These are phyloP conservation scores for Bacillus rossius DNA, from an alignment of 1,140 invertebrate species.

Conservation along the genomic window DNA sequence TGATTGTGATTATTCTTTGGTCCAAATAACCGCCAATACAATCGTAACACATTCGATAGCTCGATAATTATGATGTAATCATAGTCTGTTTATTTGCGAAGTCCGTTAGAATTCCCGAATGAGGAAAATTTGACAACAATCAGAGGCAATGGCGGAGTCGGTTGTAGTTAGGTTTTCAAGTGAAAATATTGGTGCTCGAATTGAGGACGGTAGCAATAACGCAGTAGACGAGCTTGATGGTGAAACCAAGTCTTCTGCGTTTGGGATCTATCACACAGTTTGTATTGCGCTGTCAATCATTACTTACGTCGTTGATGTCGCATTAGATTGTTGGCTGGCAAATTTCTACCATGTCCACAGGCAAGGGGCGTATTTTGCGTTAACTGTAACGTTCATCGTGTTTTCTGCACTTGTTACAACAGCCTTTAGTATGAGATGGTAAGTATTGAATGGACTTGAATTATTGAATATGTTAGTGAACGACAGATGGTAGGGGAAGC, in stretches of 20 bases:
- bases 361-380: slow-evolving; percentile 39
- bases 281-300: slow-evolving; percentile 39
- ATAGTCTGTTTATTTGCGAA: too few species aligned
- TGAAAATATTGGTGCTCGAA: slow-evolving; percentile 33
- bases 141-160: slow-evolving; percentile 13
- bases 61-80: too few species aligned
- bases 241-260: slow-evolving; percentile 30
- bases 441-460: slow-evolving; percentile 18
- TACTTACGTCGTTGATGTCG: slow-evolving; percentile 42
- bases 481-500: too few species aligned
- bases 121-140: too few species aligned
- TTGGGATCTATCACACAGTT: slow-evolving; percentile 35
- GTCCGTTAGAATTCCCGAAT: too few species aligned
- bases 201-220: slow-evolving; percentile 27
- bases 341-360: slow-evolving; percentile 40
- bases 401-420: slow-evolving; percentile 42
- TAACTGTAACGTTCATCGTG: slow-evolving; percentile 43
- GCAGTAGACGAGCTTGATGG: slow-evolving; percentile 30
- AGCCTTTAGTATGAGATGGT: slow-evolving; percentile 44
- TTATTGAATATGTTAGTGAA: too few species aligned
- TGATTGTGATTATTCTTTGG: too few species aligned
- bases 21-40: too few species aligned
- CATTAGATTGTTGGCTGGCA: slow-evolving; percentile 39
- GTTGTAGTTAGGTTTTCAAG: slow-evolving; percentile 38
- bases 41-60: too few species aligned